Conservation (phyloP, 2,888 invertebrate species). For the Limnephilus rhombicus region DNA sequence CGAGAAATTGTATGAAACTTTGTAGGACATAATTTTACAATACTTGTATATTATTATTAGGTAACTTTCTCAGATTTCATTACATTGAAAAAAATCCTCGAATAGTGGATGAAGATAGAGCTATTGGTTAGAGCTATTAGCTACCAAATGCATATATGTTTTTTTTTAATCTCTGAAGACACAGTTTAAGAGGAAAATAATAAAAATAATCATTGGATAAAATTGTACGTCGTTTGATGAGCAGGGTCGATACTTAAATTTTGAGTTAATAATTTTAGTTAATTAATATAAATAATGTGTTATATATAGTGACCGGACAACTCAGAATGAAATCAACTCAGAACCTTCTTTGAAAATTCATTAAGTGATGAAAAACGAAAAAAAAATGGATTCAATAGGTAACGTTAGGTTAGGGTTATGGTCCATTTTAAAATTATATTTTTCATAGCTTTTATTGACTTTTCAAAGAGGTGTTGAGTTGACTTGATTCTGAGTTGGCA, state of each 20-base stretch:
- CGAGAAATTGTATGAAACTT: not conserved
- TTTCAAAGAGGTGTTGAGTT: too few species aligned
- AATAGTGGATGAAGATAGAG: not conserved
- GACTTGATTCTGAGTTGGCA: too few species aligned
- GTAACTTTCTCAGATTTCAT: not conserved
- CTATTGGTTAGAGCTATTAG: not conserved
- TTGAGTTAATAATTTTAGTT: not conserved
- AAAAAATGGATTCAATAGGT: too few species aligned
- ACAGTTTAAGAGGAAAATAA: not conserved
- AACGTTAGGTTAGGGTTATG: too few species aligned
- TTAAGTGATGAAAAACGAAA: too few species aligned
- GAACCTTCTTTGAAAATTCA: too few species aligned
- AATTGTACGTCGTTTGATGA: not conserved
- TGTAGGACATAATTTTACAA: not conserved
- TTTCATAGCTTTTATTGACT: too few species aligned
- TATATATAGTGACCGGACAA: too few species aligned
- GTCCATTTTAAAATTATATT: too few species aligned
- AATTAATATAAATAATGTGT: too few species aligned
- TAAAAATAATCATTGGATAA: not conserved
- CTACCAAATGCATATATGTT: not conserved
- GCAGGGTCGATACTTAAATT: not conserved
- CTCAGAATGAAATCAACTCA: too few species aligned
- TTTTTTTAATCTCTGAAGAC: not conserved
- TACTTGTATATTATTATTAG: not conserved
- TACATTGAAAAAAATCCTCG: not conserved